Base-by-base conservation (phyloP, 2,888 invertebrate genomes). In the Drosophila pseudotalamancana region DNA sequence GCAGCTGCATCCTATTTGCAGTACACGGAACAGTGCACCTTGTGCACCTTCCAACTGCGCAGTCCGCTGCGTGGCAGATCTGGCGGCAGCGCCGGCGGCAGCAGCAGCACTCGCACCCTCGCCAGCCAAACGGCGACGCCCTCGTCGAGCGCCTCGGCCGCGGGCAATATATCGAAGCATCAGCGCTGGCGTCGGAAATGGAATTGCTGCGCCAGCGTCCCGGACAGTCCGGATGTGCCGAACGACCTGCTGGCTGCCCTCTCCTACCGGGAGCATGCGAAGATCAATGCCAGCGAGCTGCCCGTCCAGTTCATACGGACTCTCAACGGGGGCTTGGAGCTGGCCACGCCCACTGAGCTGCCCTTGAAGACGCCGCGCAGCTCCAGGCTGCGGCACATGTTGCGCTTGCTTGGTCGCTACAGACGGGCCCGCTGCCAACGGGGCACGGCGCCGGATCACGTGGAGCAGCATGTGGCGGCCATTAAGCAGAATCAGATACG, bases 171-270 rank as follows among this genome's bases (percentile, higher is more conserved):
- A 31, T 90, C 91, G 19, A 92, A 92, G 59, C 91, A 91, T 60
- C 92, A 92, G 65, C 89, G 92, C 21, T 92, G 91, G 91, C 89
- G 92, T 31, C 92, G 92, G 75, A 93, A 92, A 90, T 94, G 93
- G 93, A 93, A 93, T 77, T 94, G 93, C 76, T 94, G 93, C 76
- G 91, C 93, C 37, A 92, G 92, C 27, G 93, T 93, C 6, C 93
- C 93, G 1, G 93, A 93, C 66, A 93, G 93, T 89, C 93, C 93
- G 0, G 93, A 93, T 81, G 92, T 93, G 78, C 92, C 93, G 48
- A 92, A 92, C 51, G 93, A 93, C 84, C 90, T 91, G 27, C 77
- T 91, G 16, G 88, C 90, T n/a, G 89, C 92, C 1, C 77, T 91
- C 40, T 83, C 90, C 32, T 78, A 87, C 69, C 77, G 88, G 55